Evolutionary conservation across 2,888 invertebrate species (phyloP).

Genomic region (Meiosimyza decipiens): DNA sequence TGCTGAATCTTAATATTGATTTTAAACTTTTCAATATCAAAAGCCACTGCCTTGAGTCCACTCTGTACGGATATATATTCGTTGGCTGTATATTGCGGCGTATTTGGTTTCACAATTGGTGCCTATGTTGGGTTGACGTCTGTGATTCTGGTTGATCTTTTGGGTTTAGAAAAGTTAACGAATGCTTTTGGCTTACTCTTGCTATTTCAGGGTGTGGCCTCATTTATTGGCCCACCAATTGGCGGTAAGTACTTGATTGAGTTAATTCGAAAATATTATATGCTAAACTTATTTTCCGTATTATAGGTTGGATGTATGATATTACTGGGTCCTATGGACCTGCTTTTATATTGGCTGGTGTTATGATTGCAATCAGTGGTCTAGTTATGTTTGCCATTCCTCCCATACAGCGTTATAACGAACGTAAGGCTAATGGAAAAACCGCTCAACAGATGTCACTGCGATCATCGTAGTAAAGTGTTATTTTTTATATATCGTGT

Average conservation of each 20-base stretch:
- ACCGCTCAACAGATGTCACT: slow-evolving; percentile 55
- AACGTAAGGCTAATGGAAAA: slow-evolving; percentile 45
- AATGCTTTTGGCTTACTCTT: slow-evolving; percentile 94
- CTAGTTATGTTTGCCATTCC: slow-evolving; percentile 88
- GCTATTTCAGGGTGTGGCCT: slow-evolving; percentile 94
- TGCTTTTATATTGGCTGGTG: slow-evolving; percentile 89
- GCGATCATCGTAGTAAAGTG: slow-evolving; percentile 51
- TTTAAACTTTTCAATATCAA: too few species aligned
- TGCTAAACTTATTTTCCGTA: slow-evolving; percentile 45
- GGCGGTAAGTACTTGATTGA: slow-evolving; percentile 75
- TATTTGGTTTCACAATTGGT: slow-evolving; percentile 92
- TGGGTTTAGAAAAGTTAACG: slow-evolving; percentile 93
- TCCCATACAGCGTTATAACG: slow-evolving; percentile 71
- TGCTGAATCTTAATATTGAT: neutral
- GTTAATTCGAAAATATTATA: neutral
- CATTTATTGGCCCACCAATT: slow-evolving; percentile 91
- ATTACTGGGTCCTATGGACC: slow-evolving; percentile 81
- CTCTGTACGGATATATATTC: slow-evolving; percentile 78
- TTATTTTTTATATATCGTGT: neutral
- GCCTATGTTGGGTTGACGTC: slow-evolving; percentile 97
- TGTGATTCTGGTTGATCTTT: slow-evolving; percentile 91
- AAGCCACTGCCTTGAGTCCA: slow-evolving; percentile 85
- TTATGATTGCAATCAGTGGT: slow-evolving; percentile 87
- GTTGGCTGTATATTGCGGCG: slow-evolving; percentile 80
- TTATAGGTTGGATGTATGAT: slow-evolving; percentile 86